phyloP scores from a whole-genome alignment of 1,140 invertebrate genomes.

The Leptinotarsa undecemlineata region DNA sequence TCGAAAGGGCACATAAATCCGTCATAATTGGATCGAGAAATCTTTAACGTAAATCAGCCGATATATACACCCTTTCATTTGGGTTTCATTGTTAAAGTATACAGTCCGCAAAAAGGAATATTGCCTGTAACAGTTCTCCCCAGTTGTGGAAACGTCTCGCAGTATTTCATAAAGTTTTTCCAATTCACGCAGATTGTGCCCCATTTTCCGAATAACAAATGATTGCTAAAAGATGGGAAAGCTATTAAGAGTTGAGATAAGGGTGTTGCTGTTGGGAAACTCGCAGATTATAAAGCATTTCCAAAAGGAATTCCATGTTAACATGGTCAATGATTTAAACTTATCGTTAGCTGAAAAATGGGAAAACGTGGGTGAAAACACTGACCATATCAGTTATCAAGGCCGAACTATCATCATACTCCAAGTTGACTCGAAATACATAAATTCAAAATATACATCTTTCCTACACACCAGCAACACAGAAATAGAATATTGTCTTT shows the following conservation, averaged over 20 bases:
- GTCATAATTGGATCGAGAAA: not conserved
- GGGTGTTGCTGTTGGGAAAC: not conserved
- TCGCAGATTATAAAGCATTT: not conserved
- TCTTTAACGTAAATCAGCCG: not conserved
- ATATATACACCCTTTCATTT: conserved; percentile 13
- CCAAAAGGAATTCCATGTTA: no score
- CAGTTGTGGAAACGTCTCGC: conserved; percentile 14
- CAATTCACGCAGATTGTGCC: conserved; percentile 9
- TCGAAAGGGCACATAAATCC: not conserved
- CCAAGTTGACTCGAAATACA: no score
- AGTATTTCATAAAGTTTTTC: conserved; percentile 28
- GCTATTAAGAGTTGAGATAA: not conserved
- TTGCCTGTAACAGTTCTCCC: conserved; percentile 17
- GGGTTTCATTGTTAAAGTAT: conserved; percentile 9
- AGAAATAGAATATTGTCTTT: no score
- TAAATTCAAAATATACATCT: no score
- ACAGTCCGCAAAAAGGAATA: conserved; percentile 23
- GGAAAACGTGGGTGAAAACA: no score
- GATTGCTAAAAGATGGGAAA: conserved; percentile 3
- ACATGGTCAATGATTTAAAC: no score
- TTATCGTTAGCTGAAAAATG: no score
- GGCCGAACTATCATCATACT: no score
- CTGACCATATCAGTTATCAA: no score
- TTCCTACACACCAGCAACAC: no score
- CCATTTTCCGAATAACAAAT: conserved; percentile 23